Evolutionary conservation across 2,797 vertebrate genomes (phyloP), one percentile per base, ranked within the genome.

Genomic region (Gadopsis marmoratus): DNA sequence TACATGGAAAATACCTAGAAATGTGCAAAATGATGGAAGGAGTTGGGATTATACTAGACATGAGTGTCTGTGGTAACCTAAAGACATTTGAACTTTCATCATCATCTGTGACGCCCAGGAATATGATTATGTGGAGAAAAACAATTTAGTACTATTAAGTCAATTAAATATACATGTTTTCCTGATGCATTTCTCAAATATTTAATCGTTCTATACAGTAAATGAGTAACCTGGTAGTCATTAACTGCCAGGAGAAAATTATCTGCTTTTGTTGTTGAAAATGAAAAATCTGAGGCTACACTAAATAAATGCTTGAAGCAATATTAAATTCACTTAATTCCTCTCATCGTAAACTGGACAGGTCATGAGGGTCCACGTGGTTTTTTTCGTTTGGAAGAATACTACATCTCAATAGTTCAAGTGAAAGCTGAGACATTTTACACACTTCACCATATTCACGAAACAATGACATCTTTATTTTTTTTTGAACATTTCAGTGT

Each of bases 381-480:
- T 29, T 41, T 29, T 47, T 68, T 16, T 17, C 23, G 26, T 41
- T n/a, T 5, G 2, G 16, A 6, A 26, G 21, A 43, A 17, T 8
- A 19, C 0, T 8, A 17, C 1, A 47, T 5, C 9, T 69, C 1
- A 23, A 16, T 6, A 45, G 14, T 55, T 33, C 2, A 39, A 50
- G 31, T 0, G 2, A 9, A 37, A 26, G 8, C 29, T 0, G 3
- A 23, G 2, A 47, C 6, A 45, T 26, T 68, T 5, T 4, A 65
- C 3, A 53, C 16, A 61, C 29, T 17, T 23, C 4, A 55, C 4
- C 7, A 3, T 2, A 33, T 72, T 87, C 76, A 83, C 86, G 83
- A 92, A 91, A 92, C 86, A 84, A 90, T 85, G 84, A 82, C 59
- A 89, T 87, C 73, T 84, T 72, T 94, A n/a, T 91, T 93, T 93